Conservation (phyloP, 2,888 invertebrate species). For the Caenorhabditis sp. region DNA sequence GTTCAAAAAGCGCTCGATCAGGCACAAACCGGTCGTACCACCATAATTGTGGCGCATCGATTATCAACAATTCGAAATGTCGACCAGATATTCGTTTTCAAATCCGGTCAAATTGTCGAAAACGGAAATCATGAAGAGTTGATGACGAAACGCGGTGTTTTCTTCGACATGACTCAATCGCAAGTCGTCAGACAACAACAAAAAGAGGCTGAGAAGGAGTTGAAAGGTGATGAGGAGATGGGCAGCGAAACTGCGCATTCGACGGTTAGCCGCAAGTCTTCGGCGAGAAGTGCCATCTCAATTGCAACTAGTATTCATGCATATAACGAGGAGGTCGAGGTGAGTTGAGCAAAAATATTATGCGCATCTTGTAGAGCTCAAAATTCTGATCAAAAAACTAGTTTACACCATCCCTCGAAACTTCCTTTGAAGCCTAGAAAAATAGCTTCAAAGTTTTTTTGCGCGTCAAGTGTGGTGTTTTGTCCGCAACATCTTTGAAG, state of each 20-base stretch:
- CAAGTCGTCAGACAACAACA: slow-evolving; percentile 69
- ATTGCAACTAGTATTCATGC: slow-evolving; percentile 40
- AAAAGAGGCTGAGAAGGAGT: slow-evolving; percentile 38
- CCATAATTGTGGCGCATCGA: slow-evolving; percentile 74
- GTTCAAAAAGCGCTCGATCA: slow-evolving; percentile 74
- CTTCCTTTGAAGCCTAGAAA: too few relatives aligned
- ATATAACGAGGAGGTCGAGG: slow-evolving; percentile 41
- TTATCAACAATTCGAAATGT: slow-evolving; percentile 74
- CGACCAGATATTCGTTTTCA: slow-evolving; percentile 72
- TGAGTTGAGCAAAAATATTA: slow-evolving; percentile 2
- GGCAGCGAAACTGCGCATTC: slow-evolving; percentile 21
- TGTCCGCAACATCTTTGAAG: neutral
- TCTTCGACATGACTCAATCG: slow-evolving; percentile 73
- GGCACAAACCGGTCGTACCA: slow-evolving; percentile 73
- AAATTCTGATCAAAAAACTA: neutral
- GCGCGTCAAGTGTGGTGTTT: slow-evolving; percentile 4
- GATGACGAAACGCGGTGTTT: slow-evolving; percentile 71
- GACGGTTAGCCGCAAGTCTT: slow-evolving; percentile 33
- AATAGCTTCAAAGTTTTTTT: too few relatives aligned
- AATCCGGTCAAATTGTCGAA: slow-evolving; percentile 72
- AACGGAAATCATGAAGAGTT: slow-evolving; percentile 73
- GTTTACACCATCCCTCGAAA: too few relatives aligned
- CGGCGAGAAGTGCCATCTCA: slow-evolving; percentile 42
- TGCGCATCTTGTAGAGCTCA: neutral
- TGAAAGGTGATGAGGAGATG: neutral